Percentiles rank a stretch among this genome's conserved stretches.
Conservation (phyloP, 2,113 vertebrate species). For the Nycticorax nycticorax region DNA sequence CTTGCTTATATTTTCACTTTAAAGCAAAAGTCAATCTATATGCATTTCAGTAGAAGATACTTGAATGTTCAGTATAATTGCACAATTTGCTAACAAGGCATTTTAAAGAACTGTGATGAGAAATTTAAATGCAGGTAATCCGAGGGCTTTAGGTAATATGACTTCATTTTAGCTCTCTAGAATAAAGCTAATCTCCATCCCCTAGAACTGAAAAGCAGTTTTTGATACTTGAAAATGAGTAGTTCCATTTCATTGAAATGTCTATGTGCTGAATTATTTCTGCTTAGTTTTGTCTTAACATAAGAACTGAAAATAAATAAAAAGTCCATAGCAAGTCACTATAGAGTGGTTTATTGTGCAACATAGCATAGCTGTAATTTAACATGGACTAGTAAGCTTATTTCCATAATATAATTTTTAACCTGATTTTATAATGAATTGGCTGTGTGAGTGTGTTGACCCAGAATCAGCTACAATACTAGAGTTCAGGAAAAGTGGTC, state of each 20-base stretch:
- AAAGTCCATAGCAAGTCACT: neutral
- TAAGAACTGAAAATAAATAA: neutral
- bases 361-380: constrained; percentile 13
- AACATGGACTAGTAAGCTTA: neutral
- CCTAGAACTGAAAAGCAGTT: neutral
- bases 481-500: neutral
- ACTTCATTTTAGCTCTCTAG: neutral
- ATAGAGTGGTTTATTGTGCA: neutral
- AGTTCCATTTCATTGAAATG: neutral
- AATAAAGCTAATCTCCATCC: constrained; percentile 9
- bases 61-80: neutral
- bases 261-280: neutral
- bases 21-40: neutral
- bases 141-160: neutral
- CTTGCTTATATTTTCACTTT: neutral
- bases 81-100: neutral
- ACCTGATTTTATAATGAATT: constrained; percentile 40
- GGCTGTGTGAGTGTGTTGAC: neutral
- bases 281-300: constrained; percentile 1
- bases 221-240: constrained; percentile 15
- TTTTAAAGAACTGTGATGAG: neutral
- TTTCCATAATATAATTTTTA: constrained; percentile 54
- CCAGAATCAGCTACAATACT: neutral
- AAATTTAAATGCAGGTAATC: constrained; percentile 13
- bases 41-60: neutral